Evolutionary conservation across 2,797 vertebrate species (phyloP).

Genomic region (Acipenser oxyrinchus): DNA sequence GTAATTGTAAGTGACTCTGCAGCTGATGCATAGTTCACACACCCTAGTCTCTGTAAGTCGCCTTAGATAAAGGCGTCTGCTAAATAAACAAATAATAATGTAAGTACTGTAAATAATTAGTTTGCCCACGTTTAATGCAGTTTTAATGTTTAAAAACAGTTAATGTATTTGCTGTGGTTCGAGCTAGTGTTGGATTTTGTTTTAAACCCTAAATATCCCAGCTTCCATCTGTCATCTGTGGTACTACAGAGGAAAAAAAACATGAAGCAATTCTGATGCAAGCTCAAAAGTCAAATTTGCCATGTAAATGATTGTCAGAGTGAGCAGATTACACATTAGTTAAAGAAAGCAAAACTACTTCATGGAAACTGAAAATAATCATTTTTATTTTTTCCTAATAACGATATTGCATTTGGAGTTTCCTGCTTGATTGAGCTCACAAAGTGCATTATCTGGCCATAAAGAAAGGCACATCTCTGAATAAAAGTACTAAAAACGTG

Average conservation of each 20-base stretch:
- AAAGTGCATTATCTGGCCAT: conserved; percentile 61
- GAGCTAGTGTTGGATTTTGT: too few species aligned
- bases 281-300: background rate
- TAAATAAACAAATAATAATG: too few species aligned
- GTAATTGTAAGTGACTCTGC: too few species aligned
- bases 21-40: too few species aligned
- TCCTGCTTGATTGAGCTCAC: conserved; percentile 47
- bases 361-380: conserved; percentile 54
- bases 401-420: conserved; percentile 51
- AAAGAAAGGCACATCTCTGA: conserved; percentile 50
- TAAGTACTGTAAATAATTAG: too few species aligned
- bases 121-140: too few species aligned
- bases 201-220: too few species aligned
- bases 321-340: background rate
- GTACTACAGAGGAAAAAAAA: background rate
- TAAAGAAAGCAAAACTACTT: background rate
- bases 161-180: too few species aligned
- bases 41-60: too few species aligned
- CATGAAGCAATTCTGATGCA: background rate
- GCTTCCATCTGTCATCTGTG: too few species aligned
- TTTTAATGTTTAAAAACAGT: too few species aligned
- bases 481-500: conserved; percentile 59
- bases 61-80: too few species aligned
- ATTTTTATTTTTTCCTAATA: conserved; percentile 69
- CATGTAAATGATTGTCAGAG: background rate